Conservation (phyloP, 2,888 invertebrate genomes). For the Mayetiola destructor region DNA sequence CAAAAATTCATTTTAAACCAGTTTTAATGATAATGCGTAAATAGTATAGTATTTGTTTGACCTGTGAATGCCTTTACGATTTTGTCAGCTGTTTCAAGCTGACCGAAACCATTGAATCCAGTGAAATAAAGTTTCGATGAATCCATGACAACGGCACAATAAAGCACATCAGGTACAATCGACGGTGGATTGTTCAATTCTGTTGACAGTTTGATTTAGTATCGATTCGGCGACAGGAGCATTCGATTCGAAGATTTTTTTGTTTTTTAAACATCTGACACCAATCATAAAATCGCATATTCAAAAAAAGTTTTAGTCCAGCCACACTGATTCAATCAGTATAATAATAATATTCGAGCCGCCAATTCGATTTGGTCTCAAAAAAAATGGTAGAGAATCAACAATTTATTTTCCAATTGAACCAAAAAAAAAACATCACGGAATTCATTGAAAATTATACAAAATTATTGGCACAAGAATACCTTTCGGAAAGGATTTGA, state of each 20-base stretch:
- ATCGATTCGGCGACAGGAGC: not conserved
- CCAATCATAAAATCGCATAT: not conserved
- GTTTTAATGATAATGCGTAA: too few species aligned
- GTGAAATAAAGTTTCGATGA: conserved; percentile 20
- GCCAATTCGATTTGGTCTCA: not conserved
- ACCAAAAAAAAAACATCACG: not conserved
- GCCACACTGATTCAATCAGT: too few species aligned
- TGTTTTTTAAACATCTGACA: too few species aligned
- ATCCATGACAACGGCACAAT: not conserved
- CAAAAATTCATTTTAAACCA: too few species aligned
- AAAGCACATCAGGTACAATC: too few species aligned
- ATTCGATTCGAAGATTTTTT: not conserved
- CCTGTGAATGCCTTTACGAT: conserved; percentile 17
- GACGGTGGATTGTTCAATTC: not conserved
- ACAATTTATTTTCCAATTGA: too few species aligned
- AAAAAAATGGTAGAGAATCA: not conserved
- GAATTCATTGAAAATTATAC: not conserved
- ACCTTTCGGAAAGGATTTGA: too few species aligned
- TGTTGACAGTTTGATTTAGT: conserved; percentile 1
- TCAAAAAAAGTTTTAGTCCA: too few species aligned
- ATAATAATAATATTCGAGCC: not conserved
- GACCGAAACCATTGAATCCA: conserved; percentile 33
- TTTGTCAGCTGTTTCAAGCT: conserved; percentile 24
- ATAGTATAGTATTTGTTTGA: not conserved
- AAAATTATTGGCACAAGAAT: not conserved